Percentiles rank a stretch among this genome's conserved stretches.
phyloP scores from a whole-genome alignment of 2,113 vertebrate species.

The Anolis sagrei region DNA sequence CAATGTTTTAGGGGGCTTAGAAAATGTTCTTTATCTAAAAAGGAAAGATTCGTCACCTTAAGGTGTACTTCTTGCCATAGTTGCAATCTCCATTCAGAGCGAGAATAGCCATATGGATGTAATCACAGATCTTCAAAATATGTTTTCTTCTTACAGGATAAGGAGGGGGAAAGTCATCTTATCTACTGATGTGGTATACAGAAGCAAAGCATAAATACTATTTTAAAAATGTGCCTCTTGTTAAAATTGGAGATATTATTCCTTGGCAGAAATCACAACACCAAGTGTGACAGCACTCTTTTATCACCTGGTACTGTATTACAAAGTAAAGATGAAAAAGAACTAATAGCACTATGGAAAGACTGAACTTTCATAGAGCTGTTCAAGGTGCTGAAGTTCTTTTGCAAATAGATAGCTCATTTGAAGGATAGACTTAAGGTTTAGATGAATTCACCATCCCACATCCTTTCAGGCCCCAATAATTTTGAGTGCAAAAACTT shows the following conservation, averaged over 20 bases:
- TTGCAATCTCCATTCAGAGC: too few species aligned
- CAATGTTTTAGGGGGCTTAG: too few species aligned
- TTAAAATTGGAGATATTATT: not conserved
- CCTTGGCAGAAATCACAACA: not conserved
- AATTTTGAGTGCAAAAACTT: not conserved
- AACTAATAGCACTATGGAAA: not conserved
- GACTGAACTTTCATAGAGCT: too few species aligned
- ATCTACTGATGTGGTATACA: not conserved
- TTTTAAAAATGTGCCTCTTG: not conserved
- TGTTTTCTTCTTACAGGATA: not conserved
- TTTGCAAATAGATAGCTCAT: too few species aligned
- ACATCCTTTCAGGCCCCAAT: not conserved
- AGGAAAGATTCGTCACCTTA: too few species aligned
- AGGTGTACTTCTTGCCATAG: too few species aligned
- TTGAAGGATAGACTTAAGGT: too few species aligned
- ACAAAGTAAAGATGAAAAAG: not conserved
- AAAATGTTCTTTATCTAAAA: too few species aligned
- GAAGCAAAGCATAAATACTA: not conserved
- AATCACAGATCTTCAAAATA: not conserved
- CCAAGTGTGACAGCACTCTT: not conserved
- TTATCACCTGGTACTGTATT: not conserved
- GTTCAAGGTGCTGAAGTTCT: too few species aligned
- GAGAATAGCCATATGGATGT: too few species aligned
- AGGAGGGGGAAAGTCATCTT: not conserved
- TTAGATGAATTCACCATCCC: too few species aligned